Percentiles rank a stretch among this genome's conserved stretches.
phyloP scores from a whole-genome alignment of 2,888 invertebrate genomes.

The Omphaloscelis lunosa region DNA sequence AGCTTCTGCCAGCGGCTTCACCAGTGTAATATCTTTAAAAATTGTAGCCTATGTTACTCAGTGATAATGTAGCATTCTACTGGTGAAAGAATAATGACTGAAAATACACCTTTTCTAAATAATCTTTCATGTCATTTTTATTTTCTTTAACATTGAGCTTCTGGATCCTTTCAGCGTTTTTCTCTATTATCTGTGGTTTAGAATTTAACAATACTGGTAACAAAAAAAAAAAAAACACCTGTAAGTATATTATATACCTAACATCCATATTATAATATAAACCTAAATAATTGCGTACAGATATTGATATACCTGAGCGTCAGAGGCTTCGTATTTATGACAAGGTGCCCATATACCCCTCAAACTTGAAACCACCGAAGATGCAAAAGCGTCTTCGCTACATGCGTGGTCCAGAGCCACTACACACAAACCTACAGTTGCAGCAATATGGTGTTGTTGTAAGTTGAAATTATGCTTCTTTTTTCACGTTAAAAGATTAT shows the following conservation, averaged over 20 bases:
- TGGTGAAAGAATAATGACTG: too few relatives aligned
- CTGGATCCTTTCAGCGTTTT: neutral
- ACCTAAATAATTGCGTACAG: constrained; percentile 81
- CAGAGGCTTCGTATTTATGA: constrained; percentile 93
- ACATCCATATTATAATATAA: neutral
- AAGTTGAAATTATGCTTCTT: constrained; percentile 74
- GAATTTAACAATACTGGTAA: neutral
- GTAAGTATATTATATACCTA: neutral
- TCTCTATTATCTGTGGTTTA: neutral
- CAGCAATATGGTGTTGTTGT: constrained; percentile 98
- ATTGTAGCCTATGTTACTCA: too few relatives aligned
- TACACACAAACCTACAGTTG: constrained; percentile 96
- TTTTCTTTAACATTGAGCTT: neutral
- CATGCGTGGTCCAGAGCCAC: constrained; percentile 97
- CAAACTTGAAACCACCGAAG: constrained; percentile 93
- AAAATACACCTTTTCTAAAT: neutral
- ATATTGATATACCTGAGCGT: constrained; percentile 93
- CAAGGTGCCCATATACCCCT: constrained; percentile 93
- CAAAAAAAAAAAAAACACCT: neutral
- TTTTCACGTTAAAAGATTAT: neutral
- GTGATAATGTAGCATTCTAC: too few relatives aligned
- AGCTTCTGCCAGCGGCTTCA: too few relatives aligned
- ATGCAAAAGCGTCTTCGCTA: constrained; percentile 95
- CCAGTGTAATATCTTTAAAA: too few relatives aligned
- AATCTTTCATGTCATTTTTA: too few relatives aligned